Evolutionary conservation across 2,888 invertebrate species (phyloP), one percentile per base, ranked within the genome.

Genomic region (Asteroscopus sphinx): DNA sequence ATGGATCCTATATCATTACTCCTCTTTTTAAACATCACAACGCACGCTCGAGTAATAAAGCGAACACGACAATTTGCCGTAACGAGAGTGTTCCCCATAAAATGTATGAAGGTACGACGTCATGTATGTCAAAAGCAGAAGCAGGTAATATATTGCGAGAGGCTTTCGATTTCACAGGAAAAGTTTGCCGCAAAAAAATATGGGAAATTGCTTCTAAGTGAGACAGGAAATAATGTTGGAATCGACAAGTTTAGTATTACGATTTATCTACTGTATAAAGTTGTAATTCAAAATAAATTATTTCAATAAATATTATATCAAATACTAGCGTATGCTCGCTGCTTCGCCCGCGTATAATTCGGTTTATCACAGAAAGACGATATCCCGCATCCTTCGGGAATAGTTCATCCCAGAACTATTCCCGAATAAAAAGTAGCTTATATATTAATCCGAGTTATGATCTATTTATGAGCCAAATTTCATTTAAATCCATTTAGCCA

Each of bases 61-160:
- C 65, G 53, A 73, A 69, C 65, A 45, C 53, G 65, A 61, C 65
- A 69, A 69, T 65, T 73, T 73, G 28, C 57, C 49, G 25, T 69
- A 69, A 73, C 60, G 53, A 61, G 57, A 53, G 47, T 52, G 47
- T 48, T 45, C 32, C 21, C 44, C 75, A 69, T 69, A 73, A 73
- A 71, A 57, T 52, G 48, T 65, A 58, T 48, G 39, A 53, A 55
- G 65, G 36, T 56, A 45, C 41, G 40, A 52, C 49, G 54, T 64
- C 59, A 69, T 73, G 56, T 46, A 49, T 37, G 70, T 70, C 65
- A 69, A 28, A 32, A 54, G 40, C 74, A 71, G 70, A 55, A 48
- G 45, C 56, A 48, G 33, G 6, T 30, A 21, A 64, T 66, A 64
- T 63, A 68, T 64, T 57, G 37, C 47, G 40, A 39, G 40, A 48